phyloP scores from a whole-genome alignment of 2,113 vertebrate genomes.

The Sakesphorus luctuosus region DNA sequence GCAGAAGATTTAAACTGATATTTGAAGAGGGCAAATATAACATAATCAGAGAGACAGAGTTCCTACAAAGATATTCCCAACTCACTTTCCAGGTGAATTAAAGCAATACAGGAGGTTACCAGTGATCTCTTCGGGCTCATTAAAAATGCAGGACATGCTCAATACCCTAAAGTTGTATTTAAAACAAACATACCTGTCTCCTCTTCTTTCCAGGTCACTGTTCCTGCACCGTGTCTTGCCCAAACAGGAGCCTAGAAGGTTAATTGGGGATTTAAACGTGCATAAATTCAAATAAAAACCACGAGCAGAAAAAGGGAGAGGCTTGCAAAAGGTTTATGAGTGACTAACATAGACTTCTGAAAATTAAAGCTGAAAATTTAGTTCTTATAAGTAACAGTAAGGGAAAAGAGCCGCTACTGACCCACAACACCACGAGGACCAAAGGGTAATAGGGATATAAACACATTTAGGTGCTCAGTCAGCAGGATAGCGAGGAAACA shows the following conservation, averaged over 20 bases:
- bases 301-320: neutral
- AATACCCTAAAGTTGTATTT: neutral
- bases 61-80: neutral
- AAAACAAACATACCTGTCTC: neutral
- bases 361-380: fast-evolving
- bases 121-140: neutral
- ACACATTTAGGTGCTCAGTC: fast-evolving
- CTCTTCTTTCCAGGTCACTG: neutral
- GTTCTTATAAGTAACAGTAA: fast-evolving
- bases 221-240: neutral
- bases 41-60: neutral
- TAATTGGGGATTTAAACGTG: fast-evolving
- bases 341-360: fast-evolving
- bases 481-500: fast-evolving
- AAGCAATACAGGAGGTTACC: neutral
- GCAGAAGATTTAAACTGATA: neutral
- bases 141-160: fast-evolving
- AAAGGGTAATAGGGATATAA: fast-evolving
- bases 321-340: neutral
- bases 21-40: neutral
- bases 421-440: neutral
- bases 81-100: neutral
- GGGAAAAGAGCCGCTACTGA: neutral
- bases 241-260: neutral
- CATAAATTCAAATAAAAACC: neutral